Evolutionary conservation across 2,113 vertebrate genomes (phyloP).

Genomic region (Tetraodon nigroviridis): DNA sequence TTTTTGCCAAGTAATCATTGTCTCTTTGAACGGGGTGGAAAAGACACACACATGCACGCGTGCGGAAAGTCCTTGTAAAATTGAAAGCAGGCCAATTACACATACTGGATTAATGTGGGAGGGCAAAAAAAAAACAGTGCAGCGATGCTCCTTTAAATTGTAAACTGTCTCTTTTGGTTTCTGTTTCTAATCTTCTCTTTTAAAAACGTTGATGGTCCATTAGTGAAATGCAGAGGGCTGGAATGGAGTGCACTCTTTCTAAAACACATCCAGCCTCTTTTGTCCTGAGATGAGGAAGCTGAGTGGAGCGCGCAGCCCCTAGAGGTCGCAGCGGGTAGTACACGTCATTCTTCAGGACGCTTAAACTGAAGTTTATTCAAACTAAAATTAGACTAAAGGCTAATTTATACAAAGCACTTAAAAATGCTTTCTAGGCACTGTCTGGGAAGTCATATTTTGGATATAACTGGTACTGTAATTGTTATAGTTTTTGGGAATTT

Average conservation of each 20-base stretch:
- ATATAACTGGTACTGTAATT: no score
- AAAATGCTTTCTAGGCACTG: no score
- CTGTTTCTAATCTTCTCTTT: conserved; percentile 28
- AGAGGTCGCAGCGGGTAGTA: conserved; percentile 36
- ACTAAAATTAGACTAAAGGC: no score
- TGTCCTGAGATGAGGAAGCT: no score
- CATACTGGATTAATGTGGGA: conserved; percentile 48
- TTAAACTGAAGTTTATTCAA: no score
- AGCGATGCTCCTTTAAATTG: conserved; percentile 34
- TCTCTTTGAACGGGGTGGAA: conserved; percentile 22
- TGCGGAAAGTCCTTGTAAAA: conserved; percentile 21
- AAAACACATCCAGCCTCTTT: conserved; percentile 10
- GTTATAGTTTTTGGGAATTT: no score
- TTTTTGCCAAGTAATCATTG: conserved; percentile 33
- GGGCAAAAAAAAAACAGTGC: conserved; percentile 20
- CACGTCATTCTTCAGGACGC: conserved; percentile 3
- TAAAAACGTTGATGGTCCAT: conserved; percentile 32
- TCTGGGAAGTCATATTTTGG: no score
- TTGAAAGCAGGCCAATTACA: conserved; percentile 38
- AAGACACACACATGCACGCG: conserved; percentile 33
- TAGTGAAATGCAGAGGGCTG: conserved; percentile 34
- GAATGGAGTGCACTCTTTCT: conserved; percentile 20
- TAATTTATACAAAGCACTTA: no score
- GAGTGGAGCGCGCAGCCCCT: conserved; percentile 67
- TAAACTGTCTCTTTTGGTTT: conserved; percentile 25